phyloP scores from a whole-genome alignment of 2,797 vertebrate species.

The Champsocephalus esox region DNA sequence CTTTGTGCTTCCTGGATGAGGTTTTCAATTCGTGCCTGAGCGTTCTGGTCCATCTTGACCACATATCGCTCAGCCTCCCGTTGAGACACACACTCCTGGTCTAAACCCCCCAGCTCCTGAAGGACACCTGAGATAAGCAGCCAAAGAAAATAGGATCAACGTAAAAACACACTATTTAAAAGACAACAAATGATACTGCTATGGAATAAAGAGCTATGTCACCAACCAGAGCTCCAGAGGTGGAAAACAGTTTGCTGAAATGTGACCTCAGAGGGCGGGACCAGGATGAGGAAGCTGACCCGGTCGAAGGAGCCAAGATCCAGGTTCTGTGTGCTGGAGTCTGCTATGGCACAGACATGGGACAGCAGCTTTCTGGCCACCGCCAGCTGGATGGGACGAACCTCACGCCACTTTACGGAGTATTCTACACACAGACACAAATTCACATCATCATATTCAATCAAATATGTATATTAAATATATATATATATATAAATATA shows the following conservation, averaged over 20 bases:
- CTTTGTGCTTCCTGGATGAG: slow-evolving; percentile 92
- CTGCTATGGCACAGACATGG: slow-evolving; percentile 96
- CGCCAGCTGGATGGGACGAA: slow-evolving; percentile 94
- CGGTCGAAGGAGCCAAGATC: slow-evolving; percentile 97
- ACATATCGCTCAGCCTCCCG: slow-evolving; percentile 91
- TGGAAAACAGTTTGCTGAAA: slow-evolving; percentile 95
- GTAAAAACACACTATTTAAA: background rate
- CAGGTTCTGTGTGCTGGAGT: slow-evolving; percentile 97
- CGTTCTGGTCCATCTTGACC: slow-evolving; percentile 90
- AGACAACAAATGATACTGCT: background rate
- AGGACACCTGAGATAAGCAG: slow-evolving; percentile 87
- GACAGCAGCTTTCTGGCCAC: slow-evolving; percentile 97
- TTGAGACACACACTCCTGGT: slow-evolving; percentile 87
- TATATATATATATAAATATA: background rate
- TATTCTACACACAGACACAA: slow-evolving; percentile 84
- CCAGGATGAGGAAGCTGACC: slow-evolving; percentile 96
- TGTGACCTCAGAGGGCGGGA: slow-evolving; percentile 96
- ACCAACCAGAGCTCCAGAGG: slow-evolving; percentile 93
- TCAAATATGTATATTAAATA: background rate
- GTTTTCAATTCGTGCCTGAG: slow-evolving; percentile 87
- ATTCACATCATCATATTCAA: background rate
- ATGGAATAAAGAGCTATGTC: background rate
- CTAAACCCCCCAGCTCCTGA: slow-evolving; percentile 91
- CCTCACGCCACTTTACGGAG: slow-evolving; percentile 84
- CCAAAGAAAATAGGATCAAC: background rate